These are phyloP conservation scores for Aulostomus chinensis DNA, from an alignment of 2,797 vertebrate genomes.

Conservation along the genomic window DNA sequence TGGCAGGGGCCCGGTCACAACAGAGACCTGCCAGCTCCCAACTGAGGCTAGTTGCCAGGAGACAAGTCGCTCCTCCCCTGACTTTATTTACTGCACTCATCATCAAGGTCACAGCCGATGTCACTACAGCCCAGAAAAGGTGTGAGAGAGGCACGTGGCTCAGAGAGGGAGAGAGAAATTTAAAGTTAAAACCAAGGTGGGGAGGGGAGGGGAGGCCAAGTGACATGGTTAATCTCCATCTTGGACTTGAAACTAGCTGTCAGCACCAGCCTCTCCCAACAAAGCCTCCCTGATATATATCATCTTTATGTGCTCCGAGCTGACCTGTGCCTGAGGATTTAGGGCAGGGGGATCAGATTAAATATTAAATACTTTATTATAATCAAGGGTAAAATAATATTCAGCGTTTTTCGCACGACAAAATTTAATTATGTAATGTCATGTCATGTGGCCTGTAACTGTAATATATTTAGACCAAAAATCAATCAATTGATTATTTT, in stretches of 20 bases:
- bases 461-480: too few species aligned
- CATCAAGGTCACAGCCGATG: conserved; percentile 75
- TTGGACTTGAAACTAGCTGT: conserved; percentile 39
- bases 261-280: conserved; percentile 28
- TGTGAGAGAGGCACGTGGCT: conserved; percentile 42
- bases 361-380: not conserved
- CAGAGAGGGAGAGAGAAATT: conserved; percentile 11
- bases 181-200: conserved; percentile 5
- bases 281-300: conserved; percentile 20
- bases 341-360: not conserved
- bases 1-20: conserved; percentile 67
- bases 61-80: conserved; percentile 60
- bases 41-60: conserved; percentile 72
- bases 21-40: conserved; percentile 67
- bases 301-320: not conserved
- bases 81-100: conserved; percentile 70
- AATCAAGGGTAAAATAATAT: too few species aligned
- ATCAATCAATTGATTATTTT: too few species aligned
- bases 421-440: too few species aligned
- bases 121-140: conserved; percentile 43
- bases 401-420: too few species aligned
- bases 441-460: too few species aligned
- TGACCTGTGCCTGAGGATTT: conserved; percentile 1
- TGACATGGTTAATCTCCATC: conserved; percentile 53
- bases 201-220: conserved; percentile 15